These are phyloP conservation scores for Florisuga fusca DNA, from an alignment of 2,797 vertebrate genomes.

Conservation along the genomic window DNA sequence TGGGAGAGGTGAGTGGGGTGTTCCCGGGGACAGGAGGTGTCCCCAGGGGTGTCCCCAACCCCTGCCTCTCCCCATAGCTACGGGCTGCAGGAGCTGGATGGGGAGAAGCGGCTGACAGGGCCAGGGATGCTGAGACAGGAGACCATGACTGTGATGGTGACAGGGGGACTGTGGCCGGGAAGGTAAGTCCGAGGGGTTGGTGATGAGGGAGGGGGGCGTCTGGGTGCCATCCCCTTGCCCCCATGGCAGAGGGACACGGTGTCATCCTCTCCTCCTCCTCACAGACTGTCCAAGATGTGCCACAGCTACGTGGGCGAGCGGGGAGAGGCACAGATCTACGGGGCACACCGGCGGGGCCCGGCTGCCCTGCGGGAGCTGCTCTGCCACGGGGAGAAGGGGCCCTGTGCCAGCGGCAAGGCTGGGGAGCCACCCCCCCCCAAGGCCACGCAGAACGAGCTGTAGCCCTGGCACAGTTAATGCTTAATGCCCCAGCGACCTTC, in stretches of 20 bases:
- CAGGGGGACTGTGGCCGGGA: constrained; percentile 74
- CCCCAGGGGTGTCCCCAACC: background rate
- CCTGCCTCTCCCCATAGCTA: constrained; percentile 60
- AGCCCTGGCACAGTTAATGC: constrained; percentile 43
- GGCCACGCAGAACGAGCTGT: constrained; percentile 49
- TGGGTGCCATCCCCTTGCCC: accelerated
- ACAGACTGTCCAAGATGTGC: constrained; percentile 75
- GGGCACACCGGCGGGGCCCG: constrained; percentile 30
- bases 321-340: constrained; percentile 73
- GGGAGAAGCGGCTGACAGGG: constrained; percentile 68
- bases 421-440: background rate
- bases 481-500: constrained; percentile 59
- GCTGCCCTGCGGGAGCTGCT: constrained; percentile 67
- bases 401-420: background rate
- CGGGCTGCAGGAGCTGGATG: constrained; percentile 71
- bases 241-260: accelerated
- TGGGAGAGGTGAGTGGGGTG: constrained; percentile 75
- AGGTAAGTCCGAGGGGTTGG: background rate
- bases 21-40: background rate
- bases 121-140: constrained; percentile 61
- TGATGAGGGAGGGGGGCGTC: accelerated
- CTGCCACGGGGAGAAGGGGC: constrained; percentile 52
- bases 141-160: constrained; percentile 66
- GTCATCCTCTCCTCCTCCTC: accelerated
- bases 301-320: constrained; percentile 73